Evolutionary conservation across 2,888 invertebrate species (phyloP), one percentile per base, ranked within the genome.

Genomic region (Sesia bembeciformis): DNA sequence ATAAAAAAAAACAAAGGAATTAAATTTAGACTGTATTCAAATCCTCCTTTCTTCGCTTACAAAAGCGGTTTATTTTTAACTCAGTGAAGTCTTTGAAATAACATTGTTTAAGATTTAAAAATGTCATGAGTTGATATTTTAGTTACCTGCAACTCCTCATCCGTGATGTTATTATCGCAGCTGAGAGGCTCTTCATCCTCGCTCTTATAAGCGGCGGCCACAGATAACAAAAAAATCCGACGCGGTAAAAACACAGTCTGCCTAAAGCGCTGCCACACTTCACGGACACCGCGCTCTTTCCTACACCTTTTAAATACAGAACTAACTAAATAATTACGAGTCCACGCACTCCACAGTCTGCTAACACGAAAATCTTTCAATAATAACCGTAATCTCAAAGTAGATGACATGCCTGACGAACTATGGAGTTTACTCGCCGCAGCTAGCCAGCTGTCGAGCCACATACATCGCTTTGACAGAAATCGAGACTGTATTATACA

Each of bases 91-190:
- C 23, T 2, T 23, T 23, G 23, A 23, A 23, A 1, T 23, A 23
- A 23, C 23, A 23, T 23, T 23, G 2, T 23, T 23, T 23, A 23
- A 23, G 23, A 23, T 23, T 23, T 23, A 23, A 23, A 23, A 23
- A 23, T 23, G 23, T 23, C 23, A 23, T 23, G 23, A 1, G 23
- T 23, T 23, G 23, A 23, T 23, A 2, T 23, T 23, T 46, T 6
- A 52, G 40, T 42, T 70, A 88, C 90, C 84, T 84, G 68, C 54
- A 90, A 60, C 39, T 89, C 84, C 49, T 77, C 76, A 58, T 89
- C 85, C 0, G 81, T 72, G 40, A 89, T 84, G 53, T 76, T 77
- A 53, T 73, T 62, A 0, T 68, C 64, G 56, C 85, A 80, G 43
- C 61, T 62, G 4, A 70, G 64, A 3, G 69, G 59, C 0, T 56